Evolutionary conservation across 2,888 invertebrate species (phyloP).

Genomic region (Chymomyza caudatula): DNA sequence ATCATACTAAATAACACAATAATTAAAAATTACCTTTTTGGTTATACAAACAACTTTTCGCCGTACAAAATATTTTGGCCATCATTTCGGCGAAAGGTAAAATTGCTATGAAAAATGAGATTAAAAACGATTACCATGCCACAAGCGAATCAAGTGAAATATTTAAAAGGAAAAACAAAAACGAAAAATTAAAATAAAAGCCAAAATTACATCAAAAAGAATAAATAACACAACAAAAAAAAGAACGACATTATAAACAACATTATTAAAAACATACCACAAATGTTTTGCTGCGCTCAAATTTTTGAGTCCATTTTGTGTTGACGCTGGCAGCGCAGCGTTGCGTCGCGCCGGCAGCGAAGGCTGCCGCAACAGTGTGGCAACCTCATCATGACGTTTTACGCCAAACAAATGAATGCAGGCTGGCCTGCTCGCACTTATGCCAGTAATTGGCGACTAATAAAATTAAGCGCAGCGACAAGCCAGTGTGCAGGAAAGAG

Average conservation of each 20-base stretch:
- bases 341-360: not conserved
- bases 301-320: constrained; percentile 75
- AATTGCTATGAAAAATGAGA: not conserved
- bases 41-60: not conserved
- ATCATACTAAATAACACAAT: too few relatives aligned
- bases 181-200: constrained; percentile 27
- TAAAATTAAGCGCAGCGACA: constrained; percentile 53
- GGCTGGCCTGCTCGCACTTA: constrained; percentile 27
- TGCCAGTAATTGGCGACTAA: constrained; percentile 45
- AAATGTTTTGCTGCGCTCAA: constrained; percentile 67
- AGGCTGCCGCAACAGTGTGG: constrained; percentile 1
- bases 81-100: not conserved
- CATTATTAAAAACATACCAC: constrained; percentile 75
- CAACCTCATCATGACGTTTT: constrained; percentile 56
- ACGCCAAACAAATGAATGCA: constrained; percentile 43
- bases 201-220: constrained; percentile 3
- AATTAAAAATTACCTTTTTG: too few relatives aligned
- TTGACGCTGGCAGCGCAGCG: constrained; percentile 19
- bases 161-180: constrained; percentile 20
- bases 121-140: not conserved
- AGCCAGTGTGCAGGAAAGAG: constrained; percentile 14
- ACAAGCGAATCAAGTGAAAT: constrained; percentile 9
- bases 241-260: constrained; percentile 65
- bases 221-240: constrained; percentile 20
- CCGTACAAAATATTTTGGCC: constrained; percentile 29